Evolutionary conservation across 2,113 vertebrate genomes (phyloP).

Genomic region (Empidonax alnorum): DNA sequence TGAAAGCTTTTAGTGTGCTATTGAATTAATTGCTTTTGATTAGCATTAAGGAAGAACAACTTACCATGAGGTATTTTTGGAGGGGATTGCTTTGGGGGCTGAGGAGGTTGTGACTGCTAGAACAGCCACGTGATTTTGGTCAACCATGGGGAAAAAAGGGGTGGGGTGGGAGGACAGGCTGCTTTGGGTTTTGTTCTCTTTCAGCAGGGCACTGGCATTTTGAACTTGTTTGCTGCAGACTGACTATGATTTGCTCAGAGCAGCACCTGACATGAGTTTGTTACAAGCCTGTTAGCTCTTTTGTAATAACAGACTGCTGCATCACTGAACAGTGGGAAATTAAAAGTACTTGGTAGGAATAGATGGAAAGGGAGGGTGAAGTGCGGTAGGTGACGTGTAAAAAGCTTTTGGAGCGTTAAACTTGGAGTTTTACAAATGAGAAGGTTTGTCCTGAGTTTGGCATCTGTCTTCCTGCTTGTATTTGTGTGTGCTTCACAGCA

Average conservation of each 20-base stretch:
- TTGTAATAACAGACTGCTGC: constrained; percentile 22
- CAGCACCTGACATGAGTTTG: background rate
- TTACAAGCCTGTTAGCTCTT: constrained; percentile 16
- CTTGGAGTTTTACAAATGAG: background rate
- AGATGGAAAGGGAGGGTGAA: constrained; percentile 1
- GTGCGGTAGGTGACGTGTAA: background rate
- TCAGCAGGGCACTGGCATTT: background rate
- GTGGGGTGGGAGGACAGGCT: background rate
- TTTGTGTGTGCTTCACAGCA: background rate
- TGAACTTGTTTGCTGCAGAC: background rate
- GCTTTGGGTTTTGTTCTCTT: background rate
- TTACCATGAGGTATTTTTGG: background rate
- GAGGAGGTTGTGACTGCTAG: background rate
- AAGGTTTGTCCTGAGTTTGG: background rate
- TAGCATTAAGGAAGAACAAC: background rate
- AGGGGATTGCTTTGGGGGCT: background rate
- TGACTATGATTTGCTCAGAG: background rate
- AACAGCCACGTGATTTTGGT: background rate
- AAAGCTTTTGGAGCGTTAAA: constrained; percentile 12
- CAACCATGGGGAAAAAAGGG: background rate
- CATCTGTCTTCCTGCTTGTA: background rate
- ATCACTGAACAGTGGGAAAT: constrained; percentile 12
- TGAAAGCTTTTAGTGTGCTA: constrained; percentile 25
- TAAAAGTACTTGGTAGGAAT: background rate
- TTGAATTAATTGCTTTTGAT: constrained; percentile 39